Evolutionary conservation across 2,797 vertebrate species (phyloP), one percentile per base, ranked within the genome.

Genomic region (Lepidocolaptes lacrymiger): DNA sequence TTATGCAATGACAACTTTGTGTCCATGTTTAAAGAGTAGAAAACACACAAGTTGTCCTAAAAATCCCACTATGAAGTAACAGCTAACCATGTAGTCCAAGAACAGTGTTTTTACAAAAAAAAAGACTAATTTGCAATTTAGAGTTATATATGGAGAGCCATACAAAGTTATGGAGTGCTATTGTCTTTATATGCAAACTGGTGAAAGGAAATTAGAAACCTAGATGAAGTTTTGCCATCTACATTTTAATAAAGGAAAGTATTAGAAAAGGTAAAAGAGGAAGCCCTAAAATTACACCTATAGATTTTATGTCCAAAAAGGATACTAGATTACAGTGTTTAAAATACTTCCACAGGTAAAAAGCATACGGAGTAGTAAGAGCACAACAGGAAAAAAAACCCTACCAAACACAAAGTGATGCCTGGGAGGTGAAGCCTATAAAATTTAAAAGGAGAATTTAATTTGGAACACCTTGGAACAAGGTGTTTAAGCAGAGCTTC

Each of bases 291-390:
- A 62, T 56, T 48, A 23, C 12, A 75, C 3, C 10, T 23, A 36
- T 2, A 68, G 14, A 51, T 37, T 41, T 0, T 7, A 17, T 7
- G 13, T 18, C 2, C 0, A 61, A 55, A 49, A 8, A 52, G 7
- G 21, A 14, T 26, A 30, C 48, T 71, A 32, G 30, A 78, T 64
- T 34, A 48, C 7, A n/a, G 9, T 2, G 5, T 59, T 88, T 51
- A 15, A 71, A 80, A 21, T 62, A 67, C 28, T 80, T 86, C 72
- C 34, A 49, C 5, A 34, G 17, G n/a, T 5, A 85, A 90, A 79
- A 80, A n/a, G 1, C 21, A 73, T 3, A 32, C 0, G 0, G 13
- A 58, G 4, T 13, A 72, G 58, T 15, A 89, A 69, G 7, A 54
- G 5, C 12, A 55, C 1, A 4, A 52, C 0, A 43, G 13, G 8